These are phyloP conservation scores for Hydropsyche tenuis DNA, from an alignment of 1,140 invertebrate species.

Conservation along the genomic window DNA sequence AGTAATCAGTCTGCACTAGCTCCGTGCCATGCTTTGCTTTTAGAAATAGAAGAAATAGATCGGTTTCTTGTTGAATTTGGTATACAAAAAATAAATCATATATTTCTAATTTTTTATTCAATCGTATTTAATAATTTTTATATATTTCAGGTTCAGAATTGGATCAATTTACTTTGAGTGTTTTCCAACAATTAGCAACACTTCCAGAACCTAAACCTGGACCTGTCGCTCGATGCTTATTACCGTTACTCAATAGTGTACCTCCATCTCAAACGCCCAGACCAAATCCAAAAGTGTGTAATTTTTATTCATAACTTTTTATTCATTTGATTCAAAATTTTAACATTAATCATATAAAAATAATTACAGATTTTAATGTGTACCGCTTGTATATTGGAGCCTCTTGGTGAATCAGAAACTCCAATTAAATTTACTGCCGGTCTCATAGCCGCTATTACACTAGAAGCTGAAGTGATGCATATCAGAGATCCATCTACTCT, in stretches of 20 bases:
- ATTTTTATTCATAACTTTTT: neutral
- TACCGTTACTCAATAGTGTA: conserved; percentile 77
- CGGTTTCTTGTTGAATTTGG: conserved; percentile 55
- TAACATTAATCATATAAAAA: neutral
- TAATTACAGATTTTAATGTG: conserved; percentile 73
- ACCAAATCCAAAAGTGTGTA: conserved; percentile 66
- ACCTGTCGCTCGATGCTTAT: conserved; percentile 78
- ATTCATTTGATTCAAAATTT: neutral
- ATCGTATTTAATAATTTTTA: conserved; percentile 4
- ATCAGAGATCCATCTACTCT: conserved; percentile 75
- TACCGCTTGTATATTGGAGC: conserved; percentile 83
- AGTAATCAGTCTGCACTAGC: conserved; percentile 54
- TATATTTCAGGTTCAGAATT: conserved; percentile 63
- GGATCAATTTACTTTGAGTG: conserved; percentile 79
- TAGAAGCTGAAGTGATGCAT: conserved; percentile 87
- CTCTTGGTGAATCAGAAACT: conserved; percentile 80
- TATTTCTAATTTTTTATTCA: conserved; percentile 22
- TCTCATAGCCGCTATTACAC: conserved; percentile 81
- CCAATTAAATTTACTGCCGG: conserved; percentile 94
- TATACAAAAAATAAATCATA: conserved; percentile 38
- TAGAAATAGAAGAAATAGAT: conserved; percentile 59
- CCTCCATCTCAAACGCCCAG: conserved; percentile 67
- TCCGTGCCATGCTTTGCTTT: conserved; percentile 57
- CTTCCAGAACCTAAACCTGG: conserved; percentile 86
- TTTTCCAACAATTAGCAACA: conserved; percentile 79